Evolutionary conservation across 2,113 vertebrate species (phyloP).

Genomic region (Trachemys scripta): DNA sequence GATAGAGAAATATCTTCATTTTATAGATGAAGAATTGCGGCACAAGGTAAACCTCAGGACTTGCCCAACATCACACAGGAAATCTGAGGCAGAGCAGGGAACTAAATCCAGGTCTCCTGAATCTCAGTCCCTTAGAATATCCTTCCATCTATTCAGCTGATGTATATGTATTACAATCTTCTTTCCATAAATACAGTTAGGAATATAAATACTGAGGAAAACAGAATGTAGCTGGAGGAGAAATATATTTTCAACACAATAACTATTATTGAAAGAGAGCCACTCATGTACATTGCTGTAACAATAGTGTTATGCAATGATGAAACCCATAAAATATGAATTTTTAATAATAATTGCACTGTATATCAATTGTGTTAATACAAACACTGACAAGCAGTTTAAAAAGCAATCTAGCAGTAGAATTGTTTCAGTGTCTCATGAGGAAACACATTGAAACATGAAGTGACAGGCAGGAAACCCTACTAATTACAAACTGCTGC

Average conservation of each 20-base stretch:
- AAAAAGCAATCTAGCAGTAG: not conserved
- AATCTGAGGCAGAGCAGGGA: not conserved
- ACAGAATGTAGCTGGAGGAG: not conserved
- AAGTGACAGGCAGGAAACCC: not conserved
- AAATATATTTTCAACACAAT: not conserved
- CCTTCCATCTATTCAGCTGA: not conserved
- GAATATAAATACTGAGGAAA: not conserved
- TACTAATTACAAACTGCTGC: not conserved
- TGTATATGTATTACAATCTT: not conserved
- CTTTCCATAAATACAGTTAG: not conserved
- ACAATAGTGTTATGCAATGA: not conserved
- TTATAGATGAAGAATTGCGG: not conserved
- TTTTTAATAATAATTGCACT: not conserved
- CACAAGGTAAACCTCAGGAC: not conserved
- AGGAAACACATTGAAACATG: not conserved
- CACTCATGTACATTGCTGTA: fast-evolving
- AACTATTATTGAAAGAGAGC: not conserved
- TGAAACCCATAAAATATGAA: not conserved
- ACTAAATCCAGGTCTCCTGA: not conserved
- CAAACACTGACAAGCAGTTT: not conserved
- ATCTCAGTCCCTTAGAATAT: not conserved
- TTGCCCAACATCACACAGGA: not conserved
- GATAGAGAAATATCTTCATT: not conserved
- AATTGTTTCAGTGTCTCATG: fast-evolving
- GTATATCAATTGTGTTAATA: not conserved